Evolutionary conservation across 2,113 vertebrate genomes (phyloP).

Genomic region (Columbina picui): DNA sequence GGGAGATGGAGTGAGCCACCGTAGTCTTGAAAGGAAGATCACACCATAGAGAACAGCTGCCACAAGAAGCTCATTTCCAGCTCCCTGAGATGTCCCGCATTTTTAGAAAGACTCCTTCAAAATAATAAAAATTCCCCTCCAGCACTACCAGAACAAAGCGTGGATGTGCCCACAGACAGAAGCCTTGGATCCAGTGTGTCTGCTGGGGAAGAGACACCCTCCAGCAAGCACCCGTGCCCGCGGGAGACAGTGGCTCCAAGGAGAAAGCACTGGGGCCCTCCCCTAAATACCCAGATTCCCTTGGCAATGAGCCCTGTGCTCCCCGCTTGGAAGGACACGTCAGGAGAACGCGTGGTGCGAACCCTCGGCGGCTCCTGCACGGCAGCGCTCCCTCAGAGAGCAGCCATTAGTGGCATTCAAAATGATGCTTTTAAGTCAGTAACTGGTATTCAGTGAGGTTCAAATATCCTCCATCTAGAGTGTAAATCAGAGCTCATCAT

Average conservation of each 20-base stretch:
- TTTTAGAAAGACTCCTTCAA: neutral
- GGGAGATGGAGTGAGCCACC: neutral
- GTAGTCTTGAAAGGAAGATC: neutral
- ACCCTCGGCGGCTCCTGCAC: neutral
- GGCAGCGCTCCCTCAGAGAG: neutral
- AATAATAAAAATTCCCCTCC: neutral
- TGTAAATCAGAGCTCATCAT: neutral
- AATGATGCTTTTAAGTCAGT: neutral
- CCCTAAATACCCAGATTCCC: neutral
- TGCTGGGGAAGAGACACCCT: neutral
- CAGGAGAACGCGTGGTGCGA: rapidly evolving
- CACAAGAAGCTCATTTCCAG: neutral
- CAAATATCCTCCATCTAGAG: neutral
- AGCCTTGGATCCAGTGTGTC: neutral
- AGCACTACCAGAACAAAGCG: neutral
- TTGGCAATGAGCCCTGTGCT: neutral
- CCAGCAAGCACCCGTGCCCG: neutral
- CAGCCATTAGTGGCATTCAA: neutral
- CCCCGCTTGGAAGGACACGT: rapidly evolving
- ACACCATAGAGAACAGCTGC: neutral
- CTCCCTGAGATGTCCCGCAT: neutral
- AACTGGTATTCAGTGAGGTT: neutral
- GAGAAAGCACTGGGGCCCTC: neutral
- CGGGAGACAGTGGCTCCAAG: neutral
- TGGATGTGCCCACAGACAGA: neutral